Percentiles rank a stretch among this genome's conserved stretches.
Conservation (phyloP, 1,140 invertebrate species). For the Temnothorax nylanderi region DNA sequence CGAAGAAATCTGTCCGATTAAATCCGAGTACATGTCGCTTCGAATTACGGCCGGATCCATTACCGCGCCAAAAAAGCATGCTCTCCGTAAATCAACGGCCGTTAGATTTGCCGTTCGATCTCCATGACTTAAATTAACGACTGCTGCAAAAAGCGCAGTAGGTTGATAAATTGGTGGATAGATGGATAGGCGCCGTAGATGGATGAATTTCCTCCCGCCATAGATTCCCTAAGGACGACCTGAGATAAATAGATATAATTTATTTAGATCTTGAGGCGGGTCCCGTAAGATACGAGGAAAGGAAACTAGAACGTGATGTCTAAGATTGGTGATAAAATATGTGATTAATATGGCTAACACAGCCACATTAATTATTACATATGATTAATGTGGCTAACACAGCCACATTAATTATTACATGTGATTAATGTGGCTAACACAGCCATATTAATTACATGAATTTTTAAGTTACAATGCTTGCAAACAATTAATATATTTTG, state of each 20-base stretch:
- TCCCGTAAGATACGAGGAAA: background rate
- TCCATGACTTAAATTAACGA: constrained; percentile 51
- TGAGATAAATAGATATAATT: constrained; percentile 59
- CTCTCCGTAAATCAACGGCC: constrained; percentile 51
- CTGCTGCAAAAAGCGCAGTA: constrained; percentile 28
- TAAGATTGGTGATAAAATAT: background rate
- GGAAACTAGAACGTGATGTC: background rate
- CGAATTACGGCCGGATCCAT: constrained; percentile 40
- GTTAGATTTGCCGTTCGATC: constrained; percentile 60
- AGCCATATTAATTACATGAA: background rate
- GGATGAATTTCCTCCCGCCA: constrained; percentile 39
- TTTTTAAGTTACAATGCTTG: background rate
- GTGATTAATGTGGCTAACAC: too few species aligned
- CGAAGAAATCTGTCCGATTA: constrained; percentile 37
- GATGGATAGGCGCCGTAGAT: constrained; percentile 34
- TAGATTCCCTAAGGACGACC: constrained; percentile 28
- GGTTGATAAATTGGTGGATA: constrained; percentile 53
- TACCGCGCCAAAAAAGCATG: constrained; percentile 36
- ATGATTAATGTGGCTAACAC: too few species aligned
- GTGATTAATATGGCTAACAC: background rate
- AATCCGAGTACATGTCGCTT: constrained; percentile 32
- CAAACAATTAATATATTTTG: background rate
- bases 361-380: background rate
- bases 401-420: too few species aligned
- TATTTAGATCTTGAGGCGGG: constrained; percentile 36